These are phyloP conservation scores for Pagetopsis macropterus DNA, from an alignment of 2,797 vertebrate species.

Conservation along the genomic window DNA sequence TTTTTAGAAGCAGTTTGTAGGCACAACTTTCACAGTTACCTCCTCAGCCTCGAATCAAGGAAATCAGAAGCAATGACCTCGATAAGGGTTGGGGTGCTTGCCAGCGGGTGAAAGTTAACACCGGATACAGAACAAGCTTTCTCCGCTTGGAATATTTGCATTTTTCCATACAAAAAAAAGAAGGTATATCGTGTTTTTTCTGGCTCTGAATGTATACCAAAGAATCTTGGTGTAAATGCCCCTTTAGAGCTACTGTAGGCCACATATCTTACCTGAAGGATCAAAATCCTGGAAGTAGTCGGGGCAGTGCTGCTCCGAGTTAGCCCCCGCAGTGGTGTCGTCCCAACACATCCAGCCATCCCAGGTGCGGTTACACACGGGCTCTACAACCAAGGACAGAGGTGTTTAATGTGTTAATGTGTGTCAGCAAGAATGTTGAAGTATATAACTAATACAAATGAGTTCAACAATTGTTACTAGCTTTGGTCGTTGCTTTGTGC, in stretches of 20 bases:
- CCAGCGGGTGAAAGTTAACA: no score
- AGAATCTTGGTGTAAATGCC: background rate
- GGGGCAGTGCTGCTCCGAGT: conserved; percentile 91
- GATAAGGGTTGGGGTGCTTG: no score
- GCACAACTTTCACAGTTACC: no score
- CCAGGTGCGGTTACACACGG: conserved; percentile 95
- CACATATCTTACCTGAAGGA: conserved; percentile 86
- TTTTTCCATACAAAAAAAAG: no score
- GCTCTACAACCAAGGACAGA: conserved; percentile 66
- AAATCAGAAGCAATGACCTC: no score
- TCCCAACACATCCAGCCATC: conserved; percentile 99
- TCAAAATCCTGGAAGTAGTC: conserved; percentile 99
- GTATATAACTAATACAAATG: background rate
- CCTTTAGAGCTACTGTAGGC: background rate
- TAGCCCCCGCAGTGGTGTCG: conserved; percentile 85
- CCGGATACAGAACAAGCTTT: no score
- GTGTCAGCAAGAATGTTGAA: background rate
- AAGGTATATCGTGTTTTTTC: no score
- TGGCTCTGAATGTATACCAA: background rate
- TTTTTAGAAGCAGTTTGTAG: no score
- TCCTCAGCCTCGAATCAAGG: no score
- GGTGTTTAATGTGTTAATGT: background rate
- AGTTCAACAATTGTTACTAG: no score
- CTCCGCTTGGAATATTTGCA: no score
- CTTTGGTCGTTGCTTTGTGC: no score